Conservation (phyloP, 2,113 vertebrate genomes). For the Nothocercus nigrocapillus region DNA sequence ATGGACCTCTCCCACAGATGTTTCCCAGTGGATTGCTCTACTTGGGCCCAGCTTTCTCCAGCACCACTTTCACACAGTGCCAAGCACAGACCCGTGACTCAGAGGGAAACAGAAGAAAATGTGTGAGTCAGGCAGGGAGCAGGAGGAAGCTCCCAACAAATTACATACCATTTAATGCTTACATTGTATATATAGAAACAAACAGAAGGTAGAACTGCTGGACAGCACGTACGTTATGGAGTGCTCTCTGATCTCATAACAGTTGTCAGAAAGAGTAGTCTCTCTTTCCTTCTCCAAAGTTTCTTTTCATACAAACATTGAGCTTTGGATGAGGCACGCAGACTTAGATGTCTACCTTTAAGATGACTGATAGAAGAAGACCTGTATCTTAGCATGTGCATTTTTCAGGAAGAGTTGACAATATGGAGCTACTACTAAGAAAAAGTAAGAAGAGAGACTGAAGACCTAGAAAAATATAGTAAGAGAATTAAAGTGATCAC, state of each 20-base stretch:
- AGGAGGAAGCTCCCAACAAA: not conserved
- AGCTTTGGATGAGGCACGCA: not conserved
- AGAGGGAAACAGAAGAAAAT: not conserved
- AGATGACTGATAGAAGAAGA: not conserved
- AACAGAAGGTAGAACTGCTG: not conserved
- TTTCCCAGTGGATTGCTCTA: not conserved
- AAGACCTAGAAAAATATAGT: not conserved
- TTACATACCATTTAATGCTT: not conserved
- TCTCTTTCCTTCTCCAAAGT: not conserved
- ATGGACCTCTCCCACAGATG: not conserved
- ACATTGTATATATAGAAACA: not conserved
- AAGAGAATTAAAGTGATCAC: not conserved
- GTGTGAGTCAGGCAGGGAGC: not conserved
- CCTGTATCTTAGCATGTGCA: not conserved
- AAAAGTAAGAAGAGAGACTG: not conserved
- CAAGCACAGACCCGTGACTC: not conserved
- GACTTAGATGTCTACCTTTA: not conserved
- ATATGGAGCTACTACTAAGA: not conserved
- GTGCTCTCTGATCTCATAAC: not conserved
- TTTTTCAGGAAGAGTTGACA: not conserved
- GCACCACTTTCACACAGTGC: not conserved
- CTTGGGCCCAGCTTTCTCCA: not conserved
- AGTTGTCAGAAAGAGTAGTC: not conserved
- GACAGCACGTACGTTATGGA: accelerated
- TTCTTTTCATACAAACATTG: not conserved